Base-by-base conservation (phyloP, 2,888 invertebrate species). In the Cerastoderma edule region DNA sequence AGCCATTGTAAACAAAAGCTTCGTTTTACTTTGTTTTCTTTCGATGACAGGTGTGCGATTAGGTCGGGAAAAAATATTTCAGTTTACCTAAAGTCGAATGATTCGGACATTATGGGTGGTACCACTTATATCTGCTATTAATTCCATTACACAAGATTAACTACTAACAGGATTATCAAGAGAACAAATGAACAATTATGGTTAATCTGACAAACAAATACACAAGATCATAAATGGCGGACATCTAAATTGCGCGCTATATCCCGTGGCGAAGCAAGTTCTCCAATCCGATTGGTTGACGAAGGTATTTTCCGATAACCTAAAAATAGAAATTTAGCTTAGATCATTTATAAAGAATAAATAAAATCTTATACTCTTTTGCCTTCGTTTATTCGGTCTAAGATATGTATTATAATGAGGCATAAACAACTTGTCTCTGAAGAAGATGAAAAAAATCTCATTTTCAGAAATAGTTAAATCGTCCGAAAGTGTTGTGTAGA, bases 241-340 rank as follows among this genome's bases (percentile, higher is more conserved):
- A 69, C 28, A 65, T 57, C 72, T 66, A 69, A 72, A 77, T 69
- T 72, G 77, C 77, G 77, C 77, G 77, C 77, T 77, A 57, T 65
- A 48, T 56, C 54, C 60, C 35, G 60, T 60, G 60, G 39, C 24
- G 39, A 35, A 35, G n/a, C 22, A 2, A 0, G 13, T 24, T 1
- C 22, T 33, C 19, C 3, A 56, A 4, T 39, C 39, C 39, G 60
- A 60, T 60, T 60, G 60, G 60, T 24, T 60, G 10, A 19, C 32
- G 1, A n/a, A 5, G 60, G 39, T 39, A 60, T 8, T 60, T 60
- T 60, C 60, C 60, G 24, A 22, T n/a, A n/a, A 10, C 27, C 60
- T 60, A 60, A 24, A 33, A 33, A 33, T 60, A 60, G 39, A 60
- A 60, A 24, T 16, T 35, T n/a, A 33, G n/a, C 56, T 32, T 57